These are phyloP conservation scores for Drosophila silvestris DNA, from an alignment of 2,888 invertebrate species.

Conservation along the genomic window DNA sequence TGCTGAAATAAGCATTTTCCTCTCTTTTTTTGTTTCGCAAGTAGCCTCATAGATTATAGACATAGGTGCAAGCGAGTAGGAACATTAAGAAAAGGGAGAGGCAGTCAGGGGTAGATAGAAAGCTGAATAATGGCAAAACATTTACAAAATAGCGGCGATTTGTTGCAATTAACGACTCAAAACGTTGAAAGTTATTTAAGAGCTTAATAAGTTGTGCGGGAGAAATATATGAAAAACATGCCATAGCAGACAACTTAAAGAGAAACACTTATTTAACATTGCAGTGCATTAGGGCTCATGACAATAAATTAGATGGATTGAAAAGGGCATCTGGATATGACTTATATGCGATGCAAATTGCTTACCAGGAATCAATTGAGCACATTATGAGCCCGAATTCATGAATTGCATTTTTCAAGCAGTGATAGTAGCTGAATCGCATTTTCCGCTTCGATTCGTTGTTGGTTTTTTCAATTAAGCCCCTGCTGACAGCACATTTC, in stretches of 20 bases:
- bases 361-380: conserved; percentile 14
- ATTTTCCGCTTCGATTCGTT: conserved; percentile 33
- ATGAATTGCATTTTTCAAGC: not conserved
- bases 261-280: not conserved
- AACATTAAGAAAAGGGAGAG: not conserved
- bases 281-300: conserved; percentile 6
- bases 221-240: conserved; percentile 4
- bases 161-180: conserved; percentile 72
- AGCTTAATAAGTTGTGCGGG: conserved; percentile 14
- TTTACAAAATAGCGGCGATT: conserved; percentile 70
- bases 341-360: conserved; percentile 1
- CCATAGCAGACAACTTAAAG: not conserved
- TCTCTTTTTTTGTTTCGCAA: conserved; percentile 26
- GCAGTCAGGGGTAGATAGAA: conserved; percentile 2
- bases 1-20: conserved; percentile 35
- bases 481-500: conserved; percentile 54
- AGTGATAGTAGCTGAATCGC: conserved; percentile 3
- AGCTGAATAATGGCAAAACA: conserved; percentile 62
- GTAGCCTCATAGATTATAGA: conserved; percentile 34
- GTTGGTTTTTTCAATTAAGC: conserved; percentile 67
- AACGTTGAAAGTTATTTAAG: conserved; percentile 56
- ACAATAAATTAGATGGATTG: not conserved
- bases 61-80: not conserved
- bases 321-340: not conserved
- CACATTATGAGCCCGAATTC: conserved; percentile 1